Conservation (phyloP, 1,140 invertebrate species). For the Hesperophylax magnus region DNA sequence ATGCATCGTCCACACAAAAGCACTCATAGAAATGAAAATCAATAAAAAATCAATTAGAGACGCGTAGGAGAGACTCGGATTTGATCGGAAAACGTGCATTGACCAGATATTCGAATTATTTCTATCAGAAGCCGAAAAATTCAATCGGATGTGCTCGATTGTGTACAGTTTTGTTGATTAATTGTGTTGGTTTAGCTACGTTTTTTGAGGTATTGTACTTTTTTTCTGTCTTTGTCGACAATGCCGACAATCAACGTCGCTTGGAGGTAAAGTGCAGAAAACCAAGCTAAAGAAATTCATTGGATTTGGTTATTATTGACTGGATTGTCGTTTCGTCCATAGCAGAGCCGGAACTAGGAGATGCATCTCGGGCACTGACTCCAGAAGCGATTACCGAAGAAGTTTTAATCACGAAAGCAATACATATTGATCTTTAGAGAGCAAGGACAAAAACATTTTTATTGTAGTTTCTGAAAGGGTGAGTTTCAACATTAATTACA, state of each 20-base stretch:
- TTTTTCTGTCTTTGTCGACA: too few species aligned
- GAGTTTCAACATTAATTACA: too few species aligned
- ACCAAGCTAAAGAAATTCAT: background rate
- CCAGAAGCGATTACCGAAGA: too few species aligned
- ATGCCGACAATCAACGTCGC: background rate
- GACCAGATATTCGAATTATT: background rate
- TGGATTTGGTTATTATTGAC: slow-evolving; percentile 16
- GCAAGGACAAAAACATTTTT: too few species aligned
- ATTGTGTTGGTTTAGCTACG: too few species aligned
- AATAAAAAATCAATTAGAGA: slow-evolving; percentile 54
- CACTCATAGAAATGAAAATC: slow-evolving; percentile 41
- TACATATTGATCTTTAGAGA: too few species aligned
- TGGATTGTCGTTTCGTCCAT: too few species aligned
- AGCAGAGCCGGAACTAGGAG: too few species aligned
- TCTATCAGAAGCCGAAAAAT: background rate
- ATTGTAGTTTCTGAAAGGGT: too few species aligned
- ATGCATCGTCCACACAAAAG: slow-evolving; percentile 49
- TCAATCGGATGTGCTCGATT: slow-evolving; percentile 5
- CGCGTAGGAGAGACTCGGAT: background rate
- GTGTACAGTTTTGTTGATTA: background rate
- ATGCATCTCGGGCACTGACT: too few species aligned
- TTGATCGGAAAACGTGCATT: slow-evolving; percentile 6
- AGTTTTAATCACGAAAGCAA: too few species aligned
- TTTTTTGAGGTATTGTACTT: too few species aligned
- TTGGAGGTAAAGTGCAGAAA: background rate